Conservation (phyloP, 1,140 invertebrate genomes). For the Trichonephila clavata region DNA sequence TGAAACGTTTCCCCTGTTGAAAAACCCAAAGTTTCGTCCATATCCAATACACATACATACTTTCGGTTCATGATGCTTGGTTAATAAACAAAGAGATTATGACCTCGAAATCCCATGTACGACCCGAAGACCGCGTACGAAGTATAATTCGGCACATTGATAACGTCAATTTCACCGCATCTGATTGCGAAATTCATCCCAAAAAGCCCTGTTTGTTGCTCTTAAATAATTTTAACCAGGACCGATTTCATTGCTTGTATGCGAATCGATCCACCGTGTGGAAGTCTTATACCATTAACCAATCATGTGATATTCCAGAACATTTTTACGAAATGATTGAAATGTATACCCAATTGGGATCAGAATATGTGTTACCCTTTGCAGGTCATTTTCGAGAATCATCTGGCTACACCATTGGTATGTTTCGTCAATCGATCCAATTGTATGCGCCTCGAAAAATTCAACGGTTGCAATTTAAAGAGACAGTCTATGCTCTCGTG, state of each 20-base stretch:
- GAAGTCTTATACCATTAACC: too few species aligned
- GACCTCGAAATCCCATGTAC: background rate
- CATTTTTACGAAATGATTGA: background rate
- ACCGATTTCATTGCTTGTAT: too few species aligned
- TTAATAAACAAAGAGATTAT: background rate
- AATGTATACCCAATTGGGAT: background rate
- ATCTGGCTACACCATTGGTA: conserved; percentile 18
- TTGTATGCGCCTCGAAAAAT: background rate
- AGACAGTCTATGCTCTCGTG: background rate
- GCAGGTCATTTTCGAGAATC: background rate
- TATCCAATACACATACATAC: too few species aligned
- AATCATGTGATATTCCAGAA: too few species aligned
- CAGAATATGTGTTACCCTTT: conserved; percentile 12
- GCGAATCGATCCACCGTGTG: too few species aligned
- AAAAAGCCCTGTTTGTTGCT: background rate
- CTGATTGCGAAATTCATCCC: background rate
- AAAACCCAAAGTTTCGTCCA: too few species aligned
- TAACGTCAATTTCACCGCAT: background rate
- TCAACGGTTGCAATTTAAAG: background rate
- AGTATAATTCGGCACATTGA: background rate
- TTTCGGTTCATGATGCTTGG: too few species aligned
- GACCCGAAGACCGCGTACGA: background rate
- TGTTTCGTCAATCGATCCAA: background rate
- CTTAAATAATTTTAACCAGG: background rate
- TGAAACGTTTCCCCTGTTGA: background rate